Evolutionary conservation across 2,888 invertebrate genomes (phyloP), one percentile per base, ranked within the genome.

Genomic region (Adelphocoris suturalis): DNA sequence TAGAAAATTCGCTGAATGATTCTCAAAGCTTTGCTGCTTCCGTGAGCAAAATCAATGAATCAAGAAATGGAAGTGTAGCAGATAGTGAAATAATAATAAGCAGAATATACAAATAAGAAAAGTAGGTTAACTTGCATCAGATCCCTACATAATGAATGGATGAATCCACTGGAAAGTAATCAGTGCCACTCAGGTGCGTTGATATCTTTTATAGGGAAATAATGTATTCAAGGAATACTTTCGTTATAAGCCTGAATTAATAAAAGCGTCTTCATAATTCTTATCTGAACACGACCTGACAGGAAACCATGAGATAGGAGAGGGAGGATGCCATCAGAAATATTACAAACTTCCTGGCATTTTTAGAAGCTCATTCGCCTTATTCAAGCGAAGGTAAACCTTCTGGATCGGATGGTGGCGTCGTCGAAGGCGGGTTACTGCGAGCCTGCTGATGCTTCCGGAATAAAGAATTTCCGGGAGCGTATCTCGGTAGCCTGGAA

Each of bases 381-480:
- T 23, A 68, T 27, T 68, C 68, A 11, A 19, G 7, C 27, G 23
- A 68, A 23, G 4, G 27, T 68, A 68, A 68, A 23, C 68, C 68
- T 68, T 23, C 23, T 13, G 7, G 68, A 68, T 68, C 23, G 27
- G 19, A 23, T 23, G 27, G 19, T 12, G 16, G 5, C 3, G 7
- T 23, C 12, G 68, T 23, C 27, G 68, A 27, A 68, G 68, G 68
- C 1, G 27, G 19, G 68, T 68, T 68, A 23, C 68, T 23, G 68
- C 68, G 68, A 27, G 68, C 37, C 16, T 14, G 16, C 23, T 68
- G 68, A 68, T 68, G 68, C 68, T 68, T 68, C 68, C 68, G 68
- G 68, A 68, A 68, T 68, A 68, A 68, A 23, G 68, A 68, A 68
- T 68, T 68, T 23, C 68, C 68, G 68, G 19, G 19, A 61, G 61